Evolutionary conservation across 2,113 vertebrate species (phyloP).

Genomic region (Lophura nycthemera): DNA sequence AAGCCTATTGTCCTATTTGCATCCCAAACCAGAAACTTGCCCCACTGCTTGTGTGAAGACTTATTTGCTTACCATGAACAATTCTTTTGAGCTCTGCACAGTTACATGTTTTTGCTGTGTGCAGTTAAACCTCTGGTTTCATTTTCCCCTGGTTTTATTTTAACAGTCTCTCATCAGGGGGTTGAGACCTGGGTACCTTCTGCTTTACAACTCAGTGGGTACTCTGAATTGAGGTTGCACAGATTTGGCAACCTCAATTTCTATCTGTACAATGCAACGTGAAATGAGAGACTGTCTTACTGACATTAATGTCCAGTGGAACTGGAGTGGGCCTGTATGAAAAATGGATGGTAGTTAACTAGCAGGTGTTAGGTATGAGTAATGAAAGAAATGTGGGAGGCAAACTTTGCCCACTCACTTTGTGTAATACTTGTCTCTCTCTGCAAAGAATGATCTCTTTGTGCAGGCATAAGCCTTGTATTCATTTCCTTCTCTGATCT

Average conservation of each 20-base stretch:
- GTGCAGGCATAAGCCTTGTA: constrained; percentile 52
- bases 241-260: background rate
- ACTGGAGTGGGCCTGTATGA: constrained; percentile 22
- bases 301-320: constrained; percentile 20
- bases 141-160: background rate
- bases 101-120: background rate
- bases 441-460: constrained; percentile 56
- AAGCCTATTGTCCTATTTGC: background rate
- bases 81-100: background rate
- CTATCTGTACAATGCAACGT: background rate
- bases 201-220: background rate
- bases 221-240: background rate
- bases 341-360: constrained; percentile 52
- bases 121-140: background rate
- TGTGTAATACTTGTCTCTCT: constrained; percentile 19
- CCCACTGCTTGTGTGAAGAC: background rate
- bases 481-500: constrained; percentile 62
- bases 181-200: background rate
- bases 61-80: background rate
- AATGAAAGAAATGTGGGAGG: constrained; percentile 66
- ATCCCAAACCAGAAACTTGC: background rate
- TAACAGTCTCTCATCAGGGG: background rate
- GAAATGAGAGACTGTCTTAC: constrained; percentile 54
- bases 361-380: constrained; percentile 59
- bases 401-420: constrained; percentile 43